phyloP scores from a whole-genome alignment of 1,140 invertebrate species.

The Mycetomoellerius zeteki region DNA sequence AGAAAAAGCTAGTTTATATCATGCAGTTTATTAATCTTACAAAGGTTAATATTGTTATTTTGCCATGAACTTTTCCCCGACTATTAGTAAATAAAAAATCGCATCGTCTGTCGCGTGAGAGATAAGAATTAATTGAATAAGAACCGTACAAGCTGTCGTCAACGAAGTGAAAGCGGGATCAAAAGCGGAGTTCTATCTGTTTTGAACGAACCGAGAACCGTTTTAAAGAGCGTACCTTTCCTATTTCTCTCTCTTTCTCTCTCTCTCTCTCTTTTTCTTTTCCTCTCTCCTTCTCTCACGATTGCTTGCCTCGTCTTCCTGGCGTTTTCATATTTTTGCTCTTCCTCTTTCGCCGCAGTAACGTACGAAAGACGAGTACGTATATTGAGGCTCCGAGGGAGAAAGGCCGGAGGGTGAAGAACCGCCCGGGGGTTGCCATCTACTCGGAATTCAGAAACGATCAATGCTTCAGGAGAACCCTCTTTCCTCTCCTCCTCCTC shows the following conservation, averaged over 20 bases:
- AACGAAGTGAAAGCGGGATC: conserved; percentile 67
- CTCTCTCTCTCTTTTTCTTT: neutral
- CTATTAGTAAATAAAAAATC: conserved; percentile 8
- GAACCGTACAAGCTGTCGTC: conserved; percentile 69
- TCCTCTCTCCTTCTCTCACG: conserved; percentile 7
- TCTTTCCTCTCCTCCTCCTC: conserved; percentile 61
- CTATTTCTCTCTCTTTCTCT: neutral
- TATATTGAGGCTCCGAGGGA: conserved; percentile 67
- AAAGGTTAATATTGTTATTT: conserved; percentile 2
- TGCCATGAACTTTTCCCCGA: neutral
- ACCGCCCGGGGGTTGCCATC: conserved; percentile 78
- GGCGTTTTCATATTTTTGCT: conserved; percentile 62
- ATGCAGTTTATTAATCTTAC: neutral
- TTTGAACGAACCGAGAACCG: conserved; percentile 62
- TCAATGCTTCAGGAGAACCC: conserved; percentile 81
- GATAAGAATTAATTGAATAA: conserved; percentile 83
- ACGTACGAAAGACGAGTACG: conserved; percentile 70
- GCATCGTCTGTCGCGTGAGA: conserved; percentile 70
- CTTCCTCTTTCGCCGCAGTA: conserved; percentile 58
- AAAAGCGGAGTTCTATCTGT: conserved; percentile 75
- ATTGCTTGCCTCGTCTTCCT: conserved; percentile 58
- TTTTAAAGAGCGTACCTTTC: conserved; percentile 60
- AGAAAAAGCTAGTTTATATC: neutral
- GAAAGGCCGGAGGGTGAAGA: conserved; percentile 69
- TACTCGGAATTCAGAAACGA: conserved; percentile 85